A percentile compares a stretch with the other conserved stretches of the same genome.
Evolutionary conservation across 2,797 vertebrate species (phyloP).

Genomic region (Micromesistius poutassou): DNA sequence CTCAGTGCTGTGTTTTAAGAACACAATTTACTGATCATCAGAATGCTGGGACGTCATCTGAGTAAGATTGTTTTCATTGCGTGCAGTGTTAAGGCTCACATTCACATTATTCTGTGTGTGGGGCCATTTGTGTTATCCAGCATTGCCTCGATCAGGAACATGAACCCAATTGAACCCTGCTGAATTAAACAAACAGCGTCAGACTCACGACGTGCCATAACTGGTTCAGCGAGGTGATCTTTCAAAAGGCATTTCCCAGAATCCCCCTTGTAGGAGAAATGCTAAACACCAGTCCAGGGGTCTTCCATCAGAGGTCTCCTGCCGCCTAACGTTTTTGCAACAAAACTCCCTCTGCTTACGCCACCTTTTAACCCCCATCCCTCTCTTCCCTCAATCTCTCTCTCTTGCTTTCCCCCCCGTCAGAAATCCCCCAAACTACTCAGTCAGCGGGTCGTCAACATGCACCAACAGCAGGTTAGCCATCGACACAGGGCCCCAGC

Average conservation of each 20-base stretch:
- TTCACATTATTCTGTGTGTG: background rate
- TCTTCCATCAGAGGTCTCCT: background rate
- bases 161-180: background rate
- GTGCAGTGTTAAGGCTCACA: background rate
- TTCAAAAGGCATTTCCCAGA: background rate
- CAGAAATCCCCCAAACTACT: conserved; percentile 70
- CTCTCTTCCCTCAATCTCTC: conserved; percentile 17
- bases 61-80: background rate
- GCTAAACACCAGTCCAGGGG: background rate
- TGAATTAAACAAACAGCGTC: background rate
- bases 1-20: background rate
- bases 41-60: background rate
- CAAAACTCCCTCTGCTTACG: too few relatives aligned
- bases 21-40: background rate
- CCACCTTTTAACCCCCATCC: background rate
- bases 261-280: background rate
- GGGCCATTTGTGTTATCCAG: background rate
- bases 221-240: background rate
- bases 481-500: background rate
- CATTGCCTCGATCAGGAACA: background rate
- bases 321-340: too few relatives aligned
- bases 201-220: background rate
- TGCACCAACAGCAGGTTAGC: conserved; percentile 64
- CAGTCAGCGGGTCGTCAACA: conserved; percentile 67
- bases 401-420: conserved; percentile 28